phyloP scores from a whole-genome alignment of 2,888 invertebrate species.

The Cephus pygmeus region DNA sequence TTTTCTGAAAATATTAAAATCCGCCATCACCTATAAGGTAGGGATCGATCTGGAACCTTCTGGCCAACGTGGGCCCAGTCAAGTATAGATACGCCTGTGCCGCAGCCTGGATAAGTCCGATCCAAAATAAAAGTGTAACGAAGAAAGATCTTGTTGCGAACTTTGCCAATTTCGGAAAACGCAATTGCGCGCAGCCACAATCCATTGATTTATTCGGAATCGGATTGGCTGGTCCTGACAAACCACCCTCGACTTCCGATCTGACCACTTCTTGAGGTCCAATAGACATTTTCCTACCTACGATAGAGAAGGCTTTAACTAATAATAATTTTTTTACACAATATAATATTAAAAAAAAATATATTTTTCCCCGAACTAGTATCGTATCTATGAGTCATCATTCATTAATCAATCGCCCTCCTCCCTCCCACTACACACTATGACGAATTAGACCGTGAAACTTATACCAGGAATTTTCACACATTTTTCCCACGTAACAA shows the following conservation, averaged over 20 bases:
- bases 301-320: background rate
- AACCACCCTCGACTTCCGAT: constrained; percentile 51
- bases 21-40: constrained; percentile 47
- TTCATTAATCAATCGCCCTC: background rate
- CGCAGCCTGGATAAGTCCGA: constrained; percentile 56
- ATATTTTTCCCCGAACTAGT: background rate
- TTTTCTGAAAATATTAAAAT: background rate
- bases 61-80: constrained; percentile 53
- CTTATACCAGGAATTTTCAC: background rate
- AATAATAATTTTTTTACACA: background rate
- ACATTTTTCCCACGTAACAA: background rate
- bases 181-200: constrained; percentile 58
- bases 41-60: constrained; percentile 55
- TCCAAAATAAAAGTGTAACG: constrained; percentile 50
- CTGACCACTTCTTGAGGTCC: constrained; percentile 54
- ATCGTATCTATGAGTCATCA: background rate
- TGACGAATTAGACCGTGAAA: background rate
- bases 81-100: constrained; percentile 52
- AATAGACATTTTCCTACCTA: constrained; percentile 44
- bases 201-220: constrained; percentile 58
- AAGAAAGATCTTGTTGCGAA: constrained; percentile 58
- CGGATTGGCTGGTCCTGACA: constrained; percentile 59
- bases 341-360: background rate
- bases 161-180: constrained; percentile 55
- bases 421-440: background rate